A percentile compares a stretch with the other conserved stretches of the same genome.
Evolutionary conservation across 2,888 invertebrate species (phyloP).

Genomic region (Polydrusus tereticollis): DNA sequence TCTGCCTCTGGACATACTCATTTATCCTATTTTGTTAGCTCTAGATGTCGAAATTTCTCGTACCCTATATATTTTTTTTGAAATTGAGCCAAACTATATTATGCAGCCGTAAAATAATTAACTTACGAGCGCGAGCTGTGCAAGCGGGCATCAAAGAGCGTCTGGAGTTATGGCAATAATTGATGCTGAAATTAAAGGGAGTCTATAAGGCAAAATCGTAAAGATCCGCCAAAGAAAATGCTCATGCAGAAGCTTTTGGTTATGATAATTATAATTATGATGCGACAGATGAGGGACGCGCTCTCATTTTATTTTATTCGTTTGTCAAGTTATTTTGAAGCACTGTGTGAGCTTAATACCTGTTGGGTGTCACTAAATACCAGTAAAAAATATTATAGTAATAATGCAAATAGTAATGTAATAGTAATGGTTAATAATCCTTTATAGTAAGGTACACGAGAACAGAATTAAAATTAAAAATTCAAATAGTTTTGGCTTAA

Average conservation of each 20-base stretch:
- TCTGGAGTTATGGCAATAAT: conserved; percentile 47
- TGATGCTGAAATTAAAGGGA: conserved; percentile 49
- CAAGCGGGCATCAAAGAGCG: conserved; percentile 40
- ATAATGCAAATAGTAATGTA: too few species aligned
- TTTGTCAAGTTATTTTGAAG: conserved; percentile 2
- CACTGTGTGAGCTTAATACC: too few species aligned
- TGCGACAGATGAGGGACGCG: conserved; percentile 14
- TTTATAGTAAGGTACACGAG: too few species aligned
- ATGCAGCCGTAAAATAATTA: conserved; percentile 41
- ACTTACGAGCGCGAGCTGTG: conserved; percentile 33
- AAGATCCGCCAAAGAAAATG: conserved; percentile 39
- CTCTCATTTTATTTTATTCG: not conserved
- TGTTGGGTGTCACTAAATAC: too few species aligned
- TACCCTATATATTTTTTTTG: conserved; percentile 27
- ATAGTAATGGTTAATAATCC: too few species aligned
- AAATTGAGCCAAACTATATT: conserved; percentile 39
- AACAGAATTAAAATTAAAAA: conserved; percentile 46
- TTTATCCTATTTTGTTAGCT: too few species aligned
- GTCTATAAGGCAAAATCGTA: conserved; percentile 41
- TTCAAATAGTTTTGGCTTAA: conserved; percentile 47
- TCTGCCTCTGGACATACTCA: too few species aligned
- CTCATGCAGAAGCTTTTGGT: conserved; percentile 31
- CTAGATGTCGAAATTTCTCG: conserved; percentile 15
- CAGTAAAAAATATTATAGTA: too few species aligned
- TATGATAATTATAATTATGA: conserved; percentile 36